Percentiles rank a stretch among this genome's conserved stretches.
Conservation (phyloP, 2,888 invertebrate species). For the Linyphia triangularis region DNA sequence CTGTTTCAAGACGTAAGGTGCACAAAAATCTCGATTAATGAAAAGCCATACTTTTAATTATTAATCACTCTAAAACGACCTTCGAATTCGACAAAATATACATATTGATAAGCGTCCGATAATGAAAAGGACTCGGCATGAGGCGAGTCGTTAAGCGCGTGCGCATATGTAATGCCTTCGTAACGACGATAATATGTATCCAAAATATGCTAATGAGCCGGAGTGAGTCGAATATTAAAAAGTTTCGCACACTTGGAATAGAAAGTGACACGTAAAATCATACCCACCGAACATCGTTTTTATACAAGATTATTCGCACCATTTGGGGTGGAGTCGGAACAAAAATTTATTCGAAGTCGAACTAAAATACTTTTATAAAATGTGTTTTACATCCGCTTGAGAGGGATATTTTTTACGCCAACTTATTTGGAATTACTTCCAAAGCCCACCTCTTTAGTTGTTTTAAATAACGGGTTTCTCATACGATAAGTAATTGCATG, state of each 20-base stretch:
- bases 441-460: no score
- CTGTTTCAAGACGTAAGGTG: neutral
- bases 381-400: no score
- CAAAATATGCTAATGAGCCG: conserved; percentile 50
- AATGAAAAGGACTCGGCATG: conserved; percentile 12
- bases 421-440: no score
- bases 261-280: conserved; percentile 51
- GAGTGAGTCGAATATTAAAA: conserved; percentile 38
- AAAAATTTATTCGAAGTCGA: neutral
- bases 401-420: no score
- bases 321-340: conserved; percentile 1
- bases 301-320: conserved; percentile 1
- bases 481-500: no score
- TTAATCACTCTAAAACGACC: conserved; percentile 42
- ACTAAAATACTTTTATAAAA: no score
- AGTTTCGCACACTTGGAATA: conserved; percentile 1
- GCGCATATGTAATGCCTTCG: conserved; percentile 27
- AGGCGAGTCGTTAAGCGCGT: neutral
- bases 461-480: no score
- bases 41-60: conserved; percentile 5
- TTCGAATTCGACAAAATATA: conserved; percentile 26
- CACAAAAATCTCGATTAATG: conserved; percentile 4
- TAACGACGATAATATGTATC: conserved; percentile 56
- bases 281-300: conserved; percentile 17
- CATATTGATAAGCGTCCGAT: neutral